A percentile compares a stretch with the other conserved stretches of the same genome.
Conservation (phyloP, 2,797 vertebrate species). For the Halcyon chelicuti region DNA sequence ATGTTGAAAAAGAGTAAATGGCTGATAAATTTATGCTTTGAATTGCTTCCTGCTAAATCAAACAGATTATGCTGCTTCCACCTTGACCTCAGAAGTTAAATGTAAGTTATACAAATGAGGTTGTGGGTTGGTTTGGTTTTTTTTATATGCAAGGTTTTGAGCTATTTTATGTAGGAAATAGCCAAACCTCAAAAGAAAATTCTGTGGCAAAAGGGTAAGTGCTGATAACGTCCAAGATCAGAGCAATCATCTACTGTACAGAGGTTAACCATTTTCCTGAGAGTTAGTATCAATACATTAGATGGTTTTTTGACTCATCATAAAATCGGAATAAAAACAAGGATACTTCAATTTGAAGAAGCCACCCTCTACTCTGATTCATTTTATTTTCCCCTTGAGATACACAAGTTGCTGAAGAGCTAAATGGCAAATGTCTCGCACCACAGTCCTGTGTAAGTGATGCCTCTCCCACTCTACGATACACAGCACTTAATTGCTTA, state of each 20-base stretch:
- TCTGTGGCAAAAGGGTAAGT: not conserved
- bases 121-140: not conserved
- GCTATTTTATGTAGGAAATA: not conserved
- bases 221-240: not conserved
- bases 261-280: not conserved
- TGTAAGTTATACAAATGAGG: not conserved
- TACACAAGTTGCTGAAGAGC: not conserved
- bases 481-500: constrained; percentile 21
- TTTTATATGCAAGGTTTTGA: not conserved
- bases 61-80: not conserved
- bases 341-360: not conserved
- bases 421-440: not conserved
- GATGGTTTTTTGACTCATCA: not conserved
- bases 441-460: not conserved
- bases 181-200: not conserved
- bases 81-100: not conserved
- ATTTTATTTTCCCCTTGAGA: not conserved
- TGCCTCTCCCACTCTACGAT: constrained; percentile 9
- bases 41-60: not conserved
- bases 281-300: not conserved
- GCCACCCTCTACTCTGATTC: not conserved
- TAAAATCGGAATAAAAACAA: not conserved
- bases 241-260: not conserved
- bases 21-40: not conserved
- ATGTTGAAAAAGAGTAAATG: not conserved